A percentile compares a stretch with the other conserved stretches of the same genome.
Conservation (phyloP, 2,113 vertebrate genomes). For the Rhabdomys dilectus region DNA sequence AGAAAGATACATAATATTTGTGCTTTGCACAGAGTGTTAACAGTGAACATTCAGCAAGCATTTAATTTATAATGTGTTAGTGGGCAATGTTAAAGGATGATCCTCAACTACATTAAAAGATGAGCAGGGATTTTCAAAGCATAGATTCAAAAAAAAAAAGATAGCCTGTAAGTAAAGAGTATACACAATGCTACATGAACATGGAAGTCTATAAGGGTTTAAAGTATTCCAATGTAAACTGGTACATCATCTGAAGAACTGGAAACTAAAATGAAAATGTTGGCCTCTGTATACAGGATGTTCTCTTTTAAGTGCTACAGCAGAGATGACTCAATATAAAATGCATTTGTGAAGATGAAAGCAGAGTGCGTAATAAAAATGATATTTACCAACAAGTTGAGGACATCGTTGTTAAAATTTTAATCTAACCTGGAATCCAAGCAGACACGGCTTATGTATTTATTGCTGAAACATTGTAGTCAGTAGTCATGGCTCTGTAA, state of each 20-base stretch:
- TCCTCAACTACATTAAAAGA: constrained; percentile 6
- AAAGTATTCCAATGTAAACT: constrained; percentile 7
- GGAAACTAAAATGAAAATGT: constrained; percentile 10
- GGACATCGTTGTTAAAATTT: not conserved
- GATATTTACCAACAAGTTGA: constrained; percentile 25
- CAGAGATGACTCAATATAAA: constrained; percentile 8
- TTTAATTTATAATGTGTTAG: not conserved
- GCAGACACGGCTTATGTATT: constrained; percentile 16
- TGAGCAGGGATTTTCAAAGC: not conserved
- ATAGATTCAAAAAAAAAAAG: not conserved
- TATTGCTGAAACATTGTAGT: constrained; percentile 28
- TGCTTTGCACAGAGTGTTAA: not conserved
- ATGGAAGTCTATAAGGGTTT: not conserved
- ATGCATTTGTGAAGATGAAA: not conserved
- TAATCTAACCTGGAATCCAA: not conserved
- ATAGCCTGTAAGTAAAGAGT: not conserved
- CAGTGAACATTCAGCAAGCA: not conserved
- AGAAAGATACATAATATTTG: not conserved
- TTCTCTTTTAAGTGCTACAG: constrained; percentile 9
- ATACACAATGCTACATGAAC: not conserved
- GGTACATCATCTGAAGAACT: not conserved
- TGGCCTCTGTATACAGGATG: not conserved
- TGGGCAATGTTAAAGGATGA: not conserved
- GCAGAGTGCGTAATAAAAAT: not conserved
- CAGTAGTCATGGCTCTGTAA: not conserved